These are phyloP conservation scores for Coenonympha arcania DNA, from an alignment of 2,888 invertebrate species.

Conservation along the genomic window DNA sequence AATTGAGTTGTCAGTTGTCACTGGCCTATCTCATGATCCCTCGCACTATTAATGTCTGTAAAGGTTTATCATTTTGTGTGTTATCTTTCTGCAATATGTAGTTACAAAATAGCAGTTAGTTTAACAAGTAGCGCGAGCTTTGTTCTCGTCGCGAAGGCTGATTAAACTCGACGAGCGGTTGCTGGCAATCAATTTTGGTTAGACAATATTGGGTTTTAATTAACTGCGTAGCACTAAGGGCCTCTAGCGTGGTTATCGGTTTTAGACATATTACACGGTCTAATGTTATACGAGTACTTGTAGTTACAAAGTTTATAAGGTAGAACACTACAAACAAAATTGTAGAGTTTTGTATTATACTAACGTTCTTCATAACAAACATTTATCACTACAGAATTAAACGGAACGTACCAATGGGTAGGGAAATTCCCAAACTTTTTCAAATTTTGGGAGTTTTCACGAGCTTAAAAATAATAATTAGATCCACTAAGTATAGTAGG, in stretches of 20 bases:
- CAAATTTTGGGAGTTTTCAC: no score
- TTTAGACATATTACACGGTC: not conserved
- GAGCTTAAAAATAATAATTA: no score
- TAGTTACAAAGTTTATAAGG: no score
- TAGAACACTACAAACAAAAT: no score
- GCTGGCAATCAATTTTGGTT: conserved; percentile 69
- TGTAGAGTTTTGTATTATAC: no score
- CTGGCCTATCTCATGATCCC: not conserved
- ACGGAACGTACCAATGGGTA: no score
- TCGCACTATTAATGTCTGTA: not conserved
- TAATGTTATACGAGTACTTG: not conserved
- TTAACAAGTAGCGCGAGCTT: conserved; percentile 33
- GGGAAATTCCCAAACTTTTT: no score
- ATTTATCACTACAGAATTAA: no score
- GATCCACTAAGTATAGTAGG: no score
- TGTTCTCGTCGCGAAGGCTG: conserved; percentile 36
- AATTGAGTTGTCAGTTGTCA: not conserved
- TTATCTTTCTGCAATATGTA: conserved; percentile 15
- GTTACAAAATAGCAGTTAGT: conserved; percentile 32
- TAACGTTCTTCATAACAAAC: no score
- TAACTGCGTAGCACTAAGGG: conserved; percentile 37
- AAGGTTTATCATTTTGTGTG: not conserved
- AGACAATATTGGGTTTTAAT: conserved; percentile 75
- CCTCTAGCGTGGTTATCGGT: conserved; percentile 1
- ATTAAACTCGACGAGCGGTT: conserved; percentile 33